Evolutionary conservation across 1,140 invertebrate species (phyloP).

Genomic region (Leguminivora glycinivorella): DNA sequence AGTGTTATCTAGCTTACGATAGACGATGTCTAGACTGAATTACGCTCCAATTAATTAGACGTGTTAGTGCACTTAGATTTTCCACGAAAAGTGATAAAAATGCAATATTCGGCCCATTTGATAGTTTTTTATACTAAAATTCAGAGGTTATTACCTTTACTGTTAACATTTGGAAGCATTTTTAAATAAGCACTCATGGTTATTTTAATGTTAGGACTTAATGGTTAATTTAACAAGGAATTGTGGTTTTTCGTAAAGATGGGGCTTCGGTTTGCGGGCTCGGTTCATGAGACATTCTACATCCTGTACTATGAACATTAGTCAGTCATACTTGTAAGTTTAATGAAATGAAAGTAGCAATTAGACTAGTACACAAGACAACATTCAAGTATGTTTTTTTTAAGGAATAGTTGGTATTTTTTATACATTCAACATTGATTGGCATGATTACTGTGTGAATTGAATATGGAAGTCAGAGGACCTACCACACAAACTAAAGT

Average conservation of each 20-base stretch:
- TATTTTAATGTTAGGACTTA: neutral
- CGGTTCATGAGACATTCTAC: constrained; percentile 7
- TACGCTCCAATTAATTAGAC: constrained; percentile 60
- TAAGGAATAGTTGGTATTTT: neutral
- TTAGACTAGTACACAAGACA: constrained; percentile 2
- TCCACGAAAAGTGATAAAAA: constrained; percentile 54
- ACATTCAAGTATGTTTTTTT: constrained; percentile 3
- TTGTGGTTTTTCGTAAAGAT: constrained; percentile 35
- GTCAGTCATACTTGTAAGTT: constrained; percentile 1
- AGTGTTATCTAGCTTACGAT: constrained; percentile 62
- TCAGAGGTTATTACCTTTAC: constrained; percentile 49
- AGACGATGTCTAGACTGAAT: constrained; percentile 75
- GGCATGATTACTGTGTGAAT: too few species aligned
- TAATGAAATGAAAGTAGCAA: constrained; percentile 2
- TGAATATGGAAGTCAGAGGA: too few species aligned
- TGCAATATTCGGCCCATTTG: constrained; percentile 55
- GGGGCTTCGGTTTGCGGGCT: neutral
- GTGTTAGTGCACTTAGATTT: constrained; percentile 63
- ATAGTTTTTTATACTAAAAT: constrained; percentile 59
- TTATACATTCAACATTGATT: neutral
- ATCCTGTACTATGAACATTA: neutral
- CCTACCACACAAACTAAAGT: too few species aligned
- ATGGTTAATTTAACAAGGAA: neutral
- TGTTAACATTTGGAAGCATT: constrained; percentile 53
- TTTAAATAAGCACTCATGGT: constrained; percentile 28